Evolutionary conservation across 1,140 invertebrate species (phyloP).

Genomic region (Diplogasteroides magnus): DNA sequence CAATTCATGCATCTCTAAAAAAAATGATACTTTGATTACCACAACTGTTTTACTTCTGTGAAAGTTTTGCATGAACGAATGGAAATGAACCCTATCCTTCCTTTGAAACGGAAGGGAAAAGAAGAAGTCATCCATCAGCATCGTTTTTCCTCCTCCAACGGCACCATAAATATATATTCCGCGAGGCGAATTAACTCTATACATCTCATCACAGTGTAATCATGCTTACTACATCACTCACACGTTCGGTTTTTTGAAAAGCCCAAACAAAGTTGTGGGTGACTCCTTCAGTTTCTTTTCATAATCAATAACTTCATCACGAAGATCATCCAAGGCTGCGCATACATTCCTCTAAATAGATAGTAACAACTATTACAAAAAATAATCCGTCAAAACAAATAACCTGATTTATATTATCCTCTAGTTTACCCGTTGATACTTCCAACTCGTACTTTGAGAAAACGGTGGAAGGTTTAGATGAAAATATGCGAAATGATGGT

Average conservation of each 20-base stretch:
- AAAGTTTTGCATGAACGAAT: conserved; percentile 94
- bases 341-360: background rate
- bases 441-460: background rate
- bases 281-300: background rate
- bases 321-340: background rate
- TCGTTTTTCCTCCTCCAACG: conserved; percentile 86
- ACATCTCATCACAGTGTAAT: background rate
- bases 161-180: conserved; percentile 62
- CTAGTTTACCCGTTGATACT: background rate
- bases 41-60: conserved; percentile 63
- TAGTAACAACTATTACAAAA: background rate
- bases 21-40: background rate
- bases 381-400: background rate
- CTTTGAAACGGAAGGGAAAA: conserved; percentile 65
- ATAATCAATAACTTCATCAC: background rate
- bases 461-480: no score
- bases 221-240: background rate
- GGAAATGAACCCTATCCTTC: conserved; percentile 86
- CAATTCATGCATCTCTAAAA: conserved; percentile 58
- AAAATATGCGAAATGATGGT: no score
- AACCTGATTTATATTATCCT: background rate
- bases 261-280: background rate
- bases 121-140: conserved; percentile 97
- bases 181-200: conserved; percentile 13
- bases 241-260: background rate